Evolutionary conservation across 2,797 vertebrate species (phyloP).

Genomic region (Sylvia borin): DNA sequence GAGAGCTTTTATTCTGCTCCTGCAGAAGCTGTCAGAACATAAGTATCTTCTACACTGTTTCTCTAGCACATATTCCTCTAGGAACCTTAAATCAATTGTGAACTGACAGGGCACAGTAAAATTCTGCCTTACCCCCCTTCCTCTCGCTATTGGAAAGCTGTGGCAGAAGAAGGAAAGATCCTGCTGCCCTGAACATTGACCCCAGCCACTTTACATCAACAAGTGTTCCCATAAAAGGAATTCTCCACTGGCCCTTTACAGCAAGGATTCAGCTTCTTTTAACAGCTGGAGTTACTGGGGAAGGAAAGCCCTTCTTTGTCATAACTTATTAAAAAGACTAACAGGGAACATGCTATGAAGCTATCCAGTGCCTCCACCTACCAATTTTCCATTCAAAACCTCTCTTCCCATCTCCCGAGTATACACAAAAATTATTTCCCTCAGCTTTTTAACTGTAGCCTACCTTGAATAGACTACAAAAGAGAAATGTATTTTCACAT

Average conservation of each 20-base stretch:
- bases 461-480: background rate
- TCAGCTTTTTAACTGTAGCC: background rate
- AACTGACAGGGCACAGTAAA: background rate
- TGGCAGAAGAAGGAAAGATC: background rate
- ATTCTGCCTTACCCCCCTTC: background rate
- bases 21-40: constrained; percentile 6
- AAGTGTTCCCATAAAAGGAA: constrained; percentile 18
- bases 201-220: background rate
- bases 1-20: background rate
- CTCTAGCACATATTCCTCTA: background rate
- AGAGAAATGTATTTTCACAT: background rate
- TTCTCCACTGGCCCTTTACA: background rate
- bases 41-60: background rate
- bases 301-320: background rate
- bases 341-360: background rate
- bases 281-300: background rate
- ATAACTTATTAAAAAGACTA: background rate
- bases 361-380: background rate
- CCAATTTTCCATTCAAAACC: background rate
- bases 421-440: background rate
- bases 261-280: background rate
- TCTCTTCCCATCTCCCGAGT: background rate
- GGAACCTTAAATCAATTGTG: constrained; percentile 26
- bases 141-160: background rate
- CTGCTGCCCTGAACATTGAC: background rate